Base-by-base conservation (phyloP, 2,888 invertebrate species). In the Pseudoips prasinana region DNA sequence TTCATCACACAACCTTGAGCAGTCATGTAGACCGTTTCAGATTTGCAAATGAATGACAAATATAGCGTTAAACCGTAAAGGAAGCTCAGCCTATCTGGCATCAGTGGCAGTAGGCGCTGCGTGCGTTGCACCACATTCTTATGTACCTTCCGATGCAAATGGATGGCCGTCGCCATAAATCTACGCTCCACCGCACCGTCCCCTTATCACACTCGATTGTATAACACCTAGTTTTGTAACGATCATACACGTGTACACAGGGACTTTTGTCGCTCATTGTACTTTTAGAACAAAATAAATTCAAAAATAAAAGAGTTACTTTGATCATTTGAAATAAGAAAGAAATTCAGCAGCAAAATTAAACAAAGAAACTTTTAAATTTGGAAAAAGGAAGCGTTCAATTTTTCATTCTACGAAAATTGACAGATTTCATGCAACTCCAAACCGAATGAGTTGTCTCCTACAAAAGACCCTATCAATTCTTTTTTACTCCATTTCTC, bases 141-240 rank as follows among this genome's bases (percentile, higher is more conserved):
- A 26, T 47, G 49, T 53, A 46, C 46, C 60, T 47, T 50, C 56
- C 51, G 57, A 60, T 59, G 58, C 53, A 59, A 59, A 60, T 57
- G 53, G 45, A 47, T 40, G 46, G 45, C 39, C 49, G 46, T 22
- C 34, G 24, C 42, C 29, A 53, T 58, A 58, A 62, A 57, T 59
- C 51, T 40, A 34, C 48, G 37, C 39, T 22, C 33, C 46, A 41
- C 39, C 42, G 51, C n/a, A 41, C 44, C 42, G 51, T 39, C 26
- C 26, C 36, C 42, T 53, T 59, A 56, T 56, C 58, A 42, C 40
- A 42, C 59, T 50, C 44, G 44, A 58, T 58, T 51, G 39, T 51
- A 48, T 46, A 38, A 37, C 43, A 52, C 46, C 47, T 46, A 47
- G 34, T 46, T 46, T 39, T 46, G 25, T 51, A 33, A 8, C 19